These are phyloP conservation scores for Aptenodytes forsteri DNA, from an alignment of 2,113 vertebrate species.

Conservation along the genomic window DNA sequence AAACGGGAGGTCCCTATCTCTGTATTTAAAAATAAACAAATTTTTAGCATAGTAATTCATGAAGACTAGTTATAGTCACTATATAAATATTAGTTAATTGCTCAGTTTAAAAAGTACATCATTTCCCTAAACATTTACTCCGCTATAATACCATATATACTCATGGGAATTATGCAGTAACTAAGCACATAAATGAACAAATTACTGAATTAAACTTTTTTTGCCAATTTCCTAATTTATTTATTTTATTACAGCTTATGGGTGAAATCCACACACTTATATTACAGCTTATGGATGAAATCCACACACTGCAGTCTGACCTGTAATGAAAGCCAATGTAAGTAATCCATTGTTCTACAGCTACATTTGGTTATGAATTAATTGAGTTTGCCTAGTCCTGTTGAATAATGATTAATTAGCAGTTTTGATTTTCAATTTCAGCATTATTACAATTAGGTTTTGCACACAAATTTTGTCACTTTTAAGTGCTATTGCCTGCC, in stretches of 20 bases:
- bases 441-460: neutral
- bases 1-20: neutral
- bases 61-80: neutral
- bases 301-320: neutral
- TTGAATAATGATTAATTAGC: neutral
- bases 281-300: conserved; percentile 46
- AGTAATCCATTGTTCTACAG: conserved; percentile 17
- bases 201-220: neutral
- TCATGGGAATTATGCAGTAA: neutral
- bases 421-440: neutral
- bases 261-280: neutral
- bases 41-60: neutral
- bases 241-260: conserved; percentile 43
- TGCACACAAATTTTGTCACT: neutral
- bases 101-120: neutral
- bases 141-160: neutral
- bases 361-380: neutral
- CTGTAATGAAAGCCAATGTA: conserved; percentile 10
- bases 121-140: neutral
- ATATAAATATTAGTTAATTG: neutral
- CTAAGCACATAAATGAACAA: neutral
- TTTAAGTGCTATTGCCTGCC: neutral
- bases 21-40: neutral
- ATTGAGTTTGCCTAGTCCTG: neutral
- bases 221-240: neutral